phyloP scores from a whole-genome alignment of 2,113 vertebrate genomes.

The Cercopithecus mona region DNA sequence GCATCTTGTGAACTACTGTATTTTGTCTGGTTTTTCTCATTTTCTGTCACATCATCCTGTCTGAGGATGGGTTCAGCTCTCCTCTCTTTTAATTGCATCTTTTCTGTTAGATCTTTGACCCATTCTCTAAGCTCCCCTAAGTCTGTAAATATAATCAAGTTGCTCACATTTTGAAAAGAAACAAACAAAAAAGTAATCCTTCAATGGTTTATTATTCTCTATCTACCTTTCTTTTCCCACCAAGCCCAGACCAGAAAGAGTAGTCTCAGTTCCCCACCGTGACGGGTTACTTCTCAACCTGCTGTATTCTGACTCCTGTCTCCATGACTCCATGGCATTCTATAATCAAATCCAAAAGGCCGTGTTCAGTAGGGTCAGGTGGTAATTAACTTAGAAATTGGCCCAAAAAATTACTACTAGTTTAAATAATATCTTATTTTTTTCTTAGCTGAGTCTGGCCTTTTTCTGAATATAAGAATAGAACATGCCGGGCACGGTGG shows the following conservation, averaged over 20 bases:
- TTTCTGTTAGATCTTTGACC: not conserved
- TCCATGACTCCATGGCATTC: not conserved
- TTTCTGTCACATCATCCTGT: not conserved
- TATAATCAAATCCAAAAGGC: not conserved
- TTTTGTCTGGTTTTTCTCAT: not conserved
- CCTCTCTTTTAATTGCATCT: not conserved
- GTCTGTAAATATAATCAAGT: not conserved
- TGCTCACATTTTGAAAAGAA: not conserved
- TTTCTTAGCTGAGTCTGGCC: not conserved
- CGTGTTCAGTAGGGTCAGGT: not conserved
- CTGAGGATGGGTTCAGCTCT: not conserved
- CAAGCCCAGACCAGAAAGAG: not conserved
- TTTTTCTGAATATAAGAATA: not conserved
- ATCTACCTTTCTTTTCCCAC: not conserved
- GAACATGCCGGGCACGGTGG: accelerated
- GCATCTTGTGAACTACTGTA: not conserved
- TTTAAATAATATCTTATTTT: not conserved
- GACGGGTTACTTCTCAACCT: not conserved
- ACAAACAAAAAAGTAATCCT: not conserved
- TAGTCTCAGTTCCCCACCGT: not conserved
- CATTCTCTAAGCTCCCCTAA: not conserved
- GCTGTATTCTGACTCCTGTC: not conserved
- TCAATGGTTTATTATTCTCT: not conserved
- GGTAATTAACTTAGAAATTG: not conserved
- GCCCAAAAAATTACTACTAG: not conserved